A percentile compares a stretch with the other conserved stretches of the same genome.
Evolutionary conservation across 2,113 vertebrate genomes (phyloP).

Genomic region (Ameiurus melas): DNA sequence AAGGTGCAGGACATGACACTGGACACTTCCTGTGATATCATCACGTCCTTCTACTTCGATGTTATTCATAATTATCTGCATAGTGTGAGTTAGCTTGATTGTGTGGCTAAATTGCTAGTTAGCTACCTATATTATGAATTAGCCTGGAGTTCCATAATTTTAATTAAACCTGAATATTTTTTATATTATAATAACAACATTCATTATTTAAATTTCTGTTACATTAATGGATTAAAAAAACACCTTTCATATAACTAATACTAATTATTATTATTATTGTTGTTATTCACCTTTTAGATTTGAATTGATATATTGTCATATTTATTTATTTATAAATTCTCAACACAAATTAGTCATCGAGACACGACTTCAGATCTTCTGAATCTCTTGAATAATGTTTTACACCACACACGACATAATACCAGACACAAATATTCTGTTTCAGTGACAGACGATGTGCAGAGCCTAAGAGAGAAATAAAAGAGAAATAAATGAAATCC

Average conservation of each 20-base stretch:
- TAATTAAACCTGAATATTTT: not conserved
- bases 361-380: not conserved
- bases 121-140: not conserved
- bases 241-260: not conserved
- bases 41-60: not conserved
- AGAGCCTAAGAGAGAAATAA: not conserved
- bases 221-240: not conserved
- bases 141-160: not conserved
- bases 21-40: not conserved
- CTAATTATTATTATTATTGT: not conserved
- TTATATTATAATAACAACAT: not conserved
- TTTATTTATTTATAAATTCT: not conserved
- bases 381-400: slow-evolving; percentile 2
- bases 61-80: not conserved
- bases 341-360: not conserved
- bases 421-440: not conserved
- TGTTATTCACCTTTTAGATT: not conserved
- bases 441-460: not conserved
- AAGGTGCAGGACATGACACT: not conserved
- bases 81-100: not conserved
- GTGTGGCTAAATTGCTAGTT: not conserved
- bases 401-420: not conserved
- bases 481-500: not conserved
- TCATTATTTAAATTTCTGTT: not conserved
- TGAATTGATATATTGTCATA: not conserved